phyloP scores from a whole-genome alignment of 2,888 invertebrate genomes.

The Lymantria dispar region DNA sequence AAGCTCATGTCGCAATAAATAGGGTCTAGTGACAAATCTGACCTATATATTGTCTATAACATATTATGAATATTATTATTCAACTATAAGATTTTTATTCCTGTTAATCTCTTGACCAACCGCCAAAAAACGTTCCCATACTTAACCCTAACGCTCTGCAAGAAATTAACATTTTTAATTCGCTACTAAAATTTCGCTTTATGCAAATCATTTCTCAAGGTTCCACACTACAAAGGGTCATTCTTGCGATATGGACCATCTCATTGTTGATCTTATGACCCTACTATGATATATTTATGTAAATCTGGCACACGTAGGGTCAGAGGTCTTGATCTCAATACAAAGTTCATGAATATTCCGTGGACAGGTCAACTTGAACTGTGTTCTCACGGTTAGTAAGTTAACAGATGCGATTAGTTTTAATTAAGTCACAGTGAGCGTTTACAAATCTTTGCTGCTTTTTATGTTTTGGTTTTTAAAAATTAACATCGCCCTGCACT shows the following conservation, averaged over 20 bases:
- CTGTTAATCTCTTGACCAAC: slow-evolving; percentile 11
- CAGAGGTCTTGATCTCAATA: slow-evolving; percentile 70
- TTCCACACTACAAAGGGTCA: slow-evolving; percentile 20
- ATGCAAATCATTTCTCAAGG: slow-evolving; percentile 57
- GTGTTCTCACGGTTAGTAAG: slow-evolving; percentile 68
- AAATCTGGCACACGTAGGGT: slow-evolving; percentile 64
- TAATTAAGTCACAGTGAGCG: slow-evolving; percentile 33
- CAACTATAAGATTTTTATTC: too few relatives aligned
- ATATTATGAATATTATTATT: too few relatives aligned
- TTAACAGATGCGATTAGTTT: slow-evolving; percentile 25
- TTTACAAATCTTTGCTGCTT: slow-evolving; percentile 34
- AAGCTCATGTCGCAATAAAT: too few relatives aligned
- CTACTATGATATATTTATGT: slow-evolving; percentile 38
- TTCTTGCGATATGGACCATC: slow-evolving; percentile 21
- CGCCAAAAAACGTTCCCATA: slow-evolving; percentile 29
- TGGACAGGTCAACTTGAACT: slow-evolving; percentile 61
- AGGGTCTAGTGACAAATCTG: too few relatives aligned
- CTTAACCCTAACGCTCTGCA: slow-evolving; percentile 30
- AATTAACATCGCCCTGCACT: too few relatives aligned
- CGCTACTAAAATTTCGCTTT: slow-evolving; percentile 51
- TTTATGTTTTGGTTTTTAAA: too few relatives aligned
- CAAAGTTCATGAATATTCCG: slow-evolving; percentile 38
- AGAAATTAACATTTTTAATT: slow-evolving; percentile 37
- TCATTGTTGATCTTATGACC: slow-evolving; percentile 21
- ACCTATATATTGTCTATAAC: too few relatives aligned